Base-by-base conservation (phyloP, 2,113 vertebrate genomes). In the Atherinomorus stipes region DNA sequence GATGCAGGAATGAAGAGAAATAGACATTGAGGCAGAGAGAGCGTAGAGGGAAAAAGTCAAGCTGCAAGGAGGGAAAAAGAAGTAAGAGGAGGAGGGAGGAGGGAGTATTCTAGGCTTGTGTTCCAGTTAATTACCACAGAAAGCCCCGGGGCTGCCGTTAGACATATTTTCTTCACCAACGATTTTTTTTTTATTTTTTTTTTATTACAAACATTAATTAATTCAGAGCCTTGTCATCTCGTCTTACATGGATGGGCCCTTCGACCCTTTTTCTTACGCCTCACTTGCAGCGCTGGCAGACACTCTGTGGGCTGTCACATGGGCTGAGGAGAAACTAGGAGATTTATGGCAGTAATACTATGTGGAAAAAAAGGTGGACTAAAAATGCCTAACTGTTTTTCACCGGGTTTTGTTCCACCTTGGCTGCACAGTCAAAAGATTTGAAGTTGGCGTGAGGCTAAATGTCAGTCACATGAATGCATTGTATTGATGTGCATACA, bases 131-230 rank as follows among this genome's bases (percentile, higher is more conserved):
- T 93, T 93, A 91, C 87, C 89, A 85, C 87, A 76, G 71, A 84
- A 85, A 76, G 86, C 88, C 90, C 87, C 51, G 65, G 69, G 91
- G 90, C 91, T 90, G 87, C 88, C 89, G 83, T 89, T 91, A 92
- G 87, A 92, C 89, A 91, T 90, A 92, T 91, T 92, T 91, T 89
- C 87, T 90, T 92, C 89, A 89, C 79, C 76, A 56, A 58, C 57
- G 18, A 61, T 81, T 85, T 87, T 87, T 81, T 79, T 86, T 87
- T 84, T 85, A 80, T 85, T 16, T n/a, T 74, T 83, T 87, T 90
- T 88, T 85, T 85, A 85, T 91, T 86, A 91, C 89, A 88, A 90
- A 93, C 91, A 91, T 93, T 91, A 92, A 93, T 92, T 92, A 91
- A 93, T 93, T 91, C 89, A 84, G 85, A 92, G 86, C 73, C 90